Evolutionary conservation across 2,797 vertebrate species (phyloP), one percentile per base, ranked within the genome.

Genomic region (Hafferia zeledoni): DNA sequence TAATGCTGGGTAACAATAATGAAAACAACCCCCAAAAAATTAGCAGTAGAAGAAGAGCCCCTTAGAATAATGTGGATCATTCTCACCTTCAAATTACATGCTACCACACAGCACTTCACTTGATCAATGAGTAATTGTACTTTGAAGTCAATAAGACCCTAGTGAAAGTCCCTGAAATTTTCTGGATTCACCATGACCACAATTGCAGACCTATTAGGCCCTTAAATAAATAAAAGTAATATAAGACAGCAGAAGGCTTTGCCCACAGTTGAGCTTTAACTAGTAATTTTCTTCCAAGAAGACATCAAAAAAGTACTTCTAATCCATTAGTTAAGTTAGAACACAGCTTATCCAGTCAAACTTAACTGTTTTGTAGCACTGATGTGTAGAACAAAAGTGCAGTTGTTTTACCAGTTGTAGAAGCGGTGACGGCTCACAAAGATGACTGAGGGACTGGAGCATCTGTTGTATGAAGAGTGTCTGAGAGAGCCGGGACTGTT

Each of bases 21-120:
- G 33, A 81, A n/a, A 82, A 11, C 13, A 83, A n/a, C 15, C 22
- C 52, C 75, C 71, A 50, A 30, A 82, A 55, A 68, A 76, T 23
- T 8, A 43, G 2, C 12, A 49, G 0, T 68, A 8, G 79, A 82
- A 60, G 43, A 86, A 87, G 18, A 52, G 8, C 12, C 31, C 59
- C 68, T 88, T 92, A 68, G 86, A 96, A 94, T 93, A 83, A 93
- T 64, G 33, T 76, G 68, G 49, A 68, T 35, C 49, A 27, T 70
- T 76, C 77, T 94, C 44, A 47, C 59, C 78, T 96, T 96, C 74
- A 95, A 70, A 91, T 85, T 95, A 92, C 23, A 55, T 59, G 31
- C 8, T 28, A 70, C 41, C 28, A 49, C 64, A 60, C 4, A 52
- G 52, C 52, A 52, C 95, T 90, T 92, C 68, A 69, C 33, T 84